Conservation (phyloP, 2,888 invertebrate species). For the Dicyrtoma fusca region DNA sequence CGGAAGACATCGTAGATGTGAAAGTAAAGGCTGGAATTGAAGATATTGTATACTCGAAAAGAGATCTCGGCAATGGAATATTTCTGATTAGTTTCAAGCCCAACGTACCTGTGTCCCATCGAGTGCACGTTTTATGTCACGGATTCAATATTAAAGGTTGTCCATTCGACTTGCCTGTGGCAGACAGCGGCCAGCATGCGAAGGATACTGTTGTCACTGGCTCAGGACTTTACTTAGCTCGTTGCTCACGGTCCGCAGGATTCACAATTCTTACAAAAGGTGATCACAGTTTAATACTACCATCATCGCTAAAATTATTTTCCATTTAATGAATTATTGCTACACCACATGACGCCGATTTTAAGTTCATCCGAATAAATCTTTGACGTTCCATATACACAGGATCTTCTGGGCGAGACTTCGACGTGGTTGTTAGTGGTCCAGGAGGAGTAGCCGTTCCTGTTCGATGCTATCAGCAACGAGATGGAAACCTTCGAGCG, state of each 20-base stretch:
- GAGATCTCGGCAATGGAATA: constrained; percentile 71
- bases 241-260: constrained; percentile 53
- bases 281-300: constrained; percentile 5
- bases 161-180: constrained; percentile 54
- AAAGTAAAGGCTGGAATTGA: constrained; percentile 79
- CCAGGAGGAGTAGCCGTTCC: constrained; percentile 76
- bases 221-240: constrained; percentile 53
- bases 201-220: constrained; percentile 55
- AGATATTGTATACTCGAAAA: constrained; percentile 79
- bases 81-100: constrained; percentile 89
- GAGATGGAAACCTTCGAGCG: constrained; percentile 91
- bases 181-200: constrained; percentile 51
- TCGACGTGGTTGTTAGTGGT: constrained; percentile 87
- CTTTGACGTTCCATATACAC: neutral
- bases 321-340: no score
- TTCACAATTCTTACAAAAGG: constrained; percentile 56
- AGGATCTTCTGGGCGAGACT: constrained; percentile 69
- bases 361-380: neutral
- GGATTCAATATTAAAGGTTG: constrained; percentile 69
- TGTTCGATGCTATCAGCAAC: constrained; percentile 92
- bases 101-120: constrained; percentile 81
- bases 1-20: constrained; percentile 74
- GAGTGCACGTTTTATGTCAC: constrained; percentile 83
- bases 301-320: no score
- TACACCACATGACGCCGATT: no score